Evolutionary conservation across 1,140 invertebrate genomes (phyloP), one percentile per base, ranked within the genome.

Genomic region (Sycobia sp.): DNA sequence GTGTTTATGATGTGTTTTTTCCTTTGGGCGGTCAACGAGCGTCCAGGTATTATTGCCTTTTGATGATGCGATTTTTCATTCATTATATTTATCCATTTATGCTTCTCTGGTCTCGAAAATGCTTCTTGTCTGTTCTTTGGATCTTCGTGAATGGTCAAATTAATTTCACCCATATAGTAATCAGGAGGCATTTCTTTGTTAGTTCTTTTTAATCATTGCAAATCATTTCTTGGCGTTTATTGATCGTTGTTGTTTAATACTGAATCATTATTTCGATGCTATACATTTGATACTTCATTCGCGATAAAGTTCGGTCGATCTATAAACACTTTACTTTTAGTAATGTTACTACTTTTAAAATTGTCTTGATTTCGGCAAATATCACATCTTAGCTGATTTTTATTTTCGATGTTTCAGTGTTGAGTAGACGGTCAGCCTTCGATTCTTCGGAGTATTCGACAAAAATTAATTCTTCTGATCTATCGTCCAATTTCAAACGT

Each of bases 301-400:
- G 14, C 18, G 23, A 4, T 4, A 4, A 20, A 25, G 25, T 11
- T 25, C 11, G 23, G 10, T 10, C 18, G 20, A 4, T 4, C 25
- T 25, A 46, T 46, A 25, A 14, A 25, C 11, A 46, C 44, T 46
- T 46, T 22, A 46, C 14, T 46, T 9, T 32, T 20, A 5, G 49
- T 14, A 25, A 2, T 34, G 46, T 46, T 32, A 60, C 54, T 56
- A 27, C 36, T 13, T 43, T 29, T 44, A 43, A 51, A 50, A 57
- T 62, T 23, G 4, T n/a, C 9, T 29, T 27, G 8, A 49, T 51
- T 5, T 77, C 71, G 29, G 69, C 55, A 57, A 76, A 74, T 53
- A 69, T 61, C 10, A 74, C 71, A 68, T 73, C 69, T 57, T 75
- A 65, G 43, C 64, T 68, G 46, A 69, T 68, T 3, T 71, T 58